Conservation (phyloP, 2,113 vertebrate genomes). For the Parus major region DNA sequence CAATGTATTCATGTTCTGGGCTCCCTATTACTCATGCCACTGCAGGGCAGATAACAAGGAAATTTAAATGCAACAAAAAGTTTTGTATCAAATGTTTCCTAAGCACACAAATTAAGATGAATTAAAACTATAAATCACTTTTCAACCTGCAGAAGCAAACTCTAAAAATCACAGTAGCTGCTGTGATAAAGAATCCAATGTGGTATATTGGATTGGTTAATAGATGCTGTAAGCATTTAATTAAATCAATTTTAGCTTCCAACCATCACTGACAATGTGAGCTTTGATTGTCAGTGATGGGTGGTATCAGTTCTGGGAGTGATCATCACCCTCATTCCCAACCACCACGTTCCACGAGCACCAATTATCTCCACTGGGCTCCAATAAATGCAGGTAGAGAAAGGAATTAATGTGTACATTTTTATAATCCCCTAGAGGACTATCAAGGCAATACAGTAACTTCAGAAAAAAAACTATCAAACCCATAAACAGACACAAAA, state of each 20-base stretch:
- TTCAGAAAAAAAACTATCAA: not conserved
- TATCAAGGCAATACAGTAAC: not conserved
- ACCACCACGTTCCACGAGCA: not conserved
- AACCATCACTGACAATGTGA: not conserved
- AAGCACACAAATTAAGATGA: conserved; percentile 53
- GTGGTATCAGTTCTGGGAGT: not conserved
- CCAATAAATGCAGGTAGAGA: not conserved
- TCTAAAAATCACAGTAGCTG: not conserved
- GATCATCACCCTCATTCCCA: not conserved
- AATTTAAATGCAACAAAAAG: conserved; percentile 62
- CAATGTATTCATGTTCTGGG: not conserved
- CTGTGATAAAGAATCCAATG: not conserved
- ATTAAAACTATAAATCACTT: conserved; percentile 64
- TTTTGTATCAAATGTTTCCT: conserved; percentile 8
- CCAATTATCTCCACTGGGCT: not conserved
- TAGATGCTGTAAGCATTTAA: not conserved
- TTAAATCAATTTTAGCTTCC: not conserved
- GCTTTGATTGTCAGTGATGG: not conserved
- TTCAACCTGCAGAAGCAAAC: not conserved
- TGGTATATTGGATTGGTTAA: not conserved
- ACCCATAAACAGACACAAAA: not conserved
- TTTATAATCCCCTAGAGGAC: conserved; percentile 28
- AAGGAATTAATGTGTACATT: not conserved
- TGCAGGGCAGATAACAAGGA: conserved; percentile 46
- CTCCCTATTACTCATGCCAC: conserved; percentile 29